Evolutionary conservation across 2,797 vertebrate species (phyloP).

Genomic region (Takifugu ocellatus): DNA sequence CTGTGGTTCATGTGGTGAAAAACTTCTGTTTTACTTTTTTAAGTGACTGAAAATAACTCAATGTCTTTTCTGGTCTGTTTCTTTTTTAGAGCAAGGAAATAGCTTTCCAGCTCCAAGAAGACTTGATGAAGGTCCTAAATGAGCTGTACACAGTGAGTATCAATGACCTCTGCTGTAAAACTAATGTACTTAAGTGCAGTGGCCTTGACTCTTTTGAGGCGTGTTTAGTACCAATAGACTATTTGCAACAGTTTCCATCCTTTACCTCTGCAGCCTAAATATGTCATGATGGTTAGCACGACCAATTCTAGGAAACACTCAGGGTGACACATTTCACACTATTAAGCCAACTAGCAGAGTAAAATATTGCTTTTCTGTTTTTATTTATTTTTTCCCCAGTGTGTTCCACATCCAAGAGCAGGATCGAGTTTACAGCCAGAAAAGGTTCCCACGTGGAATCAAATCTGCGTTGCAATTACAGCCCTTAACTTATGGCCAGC

Average conservation of each 20-base stretch:
- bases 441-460: neutral
- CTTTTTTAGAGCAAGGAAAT: constrained; percentile 96
- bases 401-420: neutral
- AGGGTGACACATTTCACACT: neutral
- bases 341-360: constrained; percentile 5
- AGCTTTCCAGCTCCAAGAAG: constrained; percentile 97
- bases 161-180: constrained; percentile 6
- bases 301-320: constrained; percentile 1
- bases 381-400: neutral
- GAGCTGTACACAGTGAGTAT: constrained; percentile 97
- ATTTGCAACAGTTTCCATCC: constrained; percentile 3
- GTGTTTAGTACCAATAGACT: constrained; percentile 5
- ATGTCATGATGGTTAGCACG: constrained; percentile 5
- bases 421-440: neutral
- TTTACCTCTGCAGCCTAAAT: constrained; percentile 8
- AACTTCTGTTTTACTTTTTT: neutral
- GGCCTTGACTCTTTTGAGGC: constrained; percentile 7
- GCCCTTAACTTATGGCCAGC: neutral
- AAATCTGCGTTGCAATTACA: neutral
- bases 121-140: constrained; percentile 98
- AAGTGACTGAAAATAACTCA: constrained; percentile 13
- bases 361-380: neutral
- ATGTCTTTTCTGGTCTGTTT: constrained; percentile 24
- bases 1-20: too few relatives aligned
- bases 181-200: constrained; percentile 20